Base-by-base conservation (phyloP, 2,113 vertebrate genomes). In the Otocyon megalotis region DNA sequence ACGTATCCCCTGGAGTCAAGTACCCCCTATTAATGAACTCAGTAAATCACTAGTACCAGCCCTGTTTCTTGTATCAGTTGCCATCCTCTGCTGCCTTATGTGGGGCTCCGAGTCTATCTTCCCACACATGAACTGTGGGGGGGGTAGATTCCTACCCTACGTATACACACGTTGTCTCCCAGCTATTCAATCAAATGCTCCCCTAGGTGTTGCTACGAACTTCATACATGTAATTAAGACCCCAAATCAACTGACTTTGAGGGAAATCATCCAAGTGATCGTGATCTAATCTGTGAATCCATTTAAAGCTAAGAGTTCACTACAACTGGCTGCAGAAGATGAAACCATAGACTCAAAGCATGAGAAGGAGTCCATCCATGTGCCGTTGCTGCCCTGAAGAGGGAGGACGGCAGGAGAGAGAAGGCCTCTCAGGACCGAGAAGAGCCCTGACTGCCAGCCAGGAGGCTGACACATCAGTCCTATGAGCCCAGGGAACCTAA, bases 151-250 rank as follows among this genome's bases (percentile, higher is more conserved):
- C 53, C 35, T 79, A 1, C 56, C 15, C 62, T 8, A 0, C 58
- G 16, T 62, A 9, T 12, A n/a, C 26, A 94, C 28, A 72, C 67
- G 82, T 2, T 5, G 85, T 71, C 35, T 67, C 13, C 67, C 16
- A 58, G 35, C 37, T 84, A 37, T 32, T 90, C 32, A 88, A 26
- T 62, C 82, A 92, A 97, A 92, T 92, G 17, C 3, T 80, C 71
- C 88, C 67, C 10, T 79, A 84, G 12, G 9, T 82, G 30, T 87
- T 85, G 54, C 14, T 81, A 11, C 77, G 26, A 93, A 91, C 50
- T 87, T 83, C 28, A 17, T 11, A 88, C 13, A 50, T 84, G 1
- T 87, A 79, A 77, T 77, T 67, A 79, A 69, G 17, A 24, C 69
- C 13, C 1, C 50, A 94, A 58, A 58, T 84, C 16, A 74, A 43